A percentile compares a stretch with the other conserved stretches of the same genome.
Conservation (phyloP, 2,797 vertebrate genomes). For the Spondyliosoma cantharus region DNA sequence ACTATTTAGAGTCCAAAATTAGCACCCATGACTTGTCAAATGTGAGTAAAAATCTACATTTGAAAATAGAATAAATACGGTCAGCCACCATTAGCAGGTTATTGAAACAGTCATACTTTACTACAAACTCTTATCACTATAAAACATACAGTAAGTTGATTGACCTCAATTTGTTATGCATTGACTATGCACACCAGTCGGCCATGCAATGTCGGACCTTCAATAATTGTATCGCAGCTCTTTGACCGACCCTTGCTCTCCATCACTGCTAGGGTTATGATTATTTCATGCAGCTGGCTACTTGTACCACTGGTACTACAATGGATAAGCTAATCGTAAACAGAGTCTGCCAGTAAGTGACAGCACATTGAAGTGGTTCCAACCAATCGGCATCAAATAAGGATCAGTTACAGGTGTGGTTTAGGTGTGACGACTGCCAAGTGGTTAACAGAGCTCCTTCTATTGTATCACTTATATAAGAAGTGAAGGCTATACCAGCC, state of each 20-base stretch:
- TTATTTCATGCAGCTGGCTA: not conserved
- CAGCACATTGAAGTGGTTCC: no score
- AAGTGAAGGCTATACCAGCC: no score
- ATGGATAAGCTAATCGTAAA: not conserved
- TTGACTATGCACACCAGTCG: no score
- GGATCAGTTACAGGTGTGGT: no score
- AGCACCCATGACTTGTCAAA: no score
- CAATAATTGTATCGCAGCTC: not conserved
- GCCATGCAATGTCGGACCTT: no score
- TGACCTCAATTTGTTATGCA: not conserved
- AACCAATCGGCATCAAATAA: no score
- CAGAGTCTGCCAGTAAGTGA: no score
- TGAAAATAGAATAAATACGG: not conserved
- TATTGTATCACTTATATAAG: no score
- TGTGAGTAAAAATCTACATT: not conserved
- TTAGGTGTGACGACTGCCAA: no score
- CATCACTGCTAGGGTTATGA: not conserved
- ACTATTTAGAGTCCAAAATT: not conserved
- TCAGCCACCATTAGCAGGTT: not conserved
- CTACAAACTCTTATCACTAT: not conserved
- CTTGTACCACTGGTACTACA: not conserved
- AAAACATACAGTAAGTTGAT: not conserved
- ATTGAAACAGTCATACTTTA: not conserved
- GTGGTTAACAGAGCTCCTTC: no score
- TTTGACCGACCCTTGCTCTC: not conserved